Conservation (phyloP, 2,797 vertebrate genomes). For the Macropus fuliginosus region DNA sequence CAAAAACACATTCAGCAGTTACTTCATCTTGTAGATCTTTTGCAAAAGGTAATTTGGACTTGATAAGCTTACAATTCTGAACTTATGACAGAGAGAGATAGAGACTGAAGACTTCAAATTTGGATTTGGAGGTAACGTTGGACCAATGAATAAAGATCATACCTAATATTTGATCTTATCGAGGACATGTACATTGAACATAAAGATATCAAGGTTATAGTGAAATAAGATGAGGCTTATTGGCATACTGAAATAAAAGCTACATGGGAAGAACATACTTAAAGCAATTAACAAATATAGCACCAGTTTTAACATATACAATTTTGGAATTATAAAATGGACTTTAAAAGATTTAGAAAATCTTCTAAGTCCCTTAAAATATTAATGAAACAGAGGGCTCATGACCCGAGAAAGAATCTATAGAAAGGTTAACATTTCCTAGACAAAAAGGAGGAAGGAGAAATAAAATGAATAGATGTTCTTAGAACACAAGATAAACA, state of each 20-base stretch:
- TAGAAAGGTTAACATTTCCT: neutral
- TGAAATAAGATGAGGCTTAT: neutral
- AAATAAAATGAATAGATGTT: neutral
- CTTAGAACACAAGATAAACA: neutral
- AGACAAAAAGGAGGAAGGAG: neutral
- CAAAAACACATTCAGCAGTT: neutral
- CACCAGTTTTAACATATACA: neutral
- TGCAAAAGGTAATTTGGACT: neutral
- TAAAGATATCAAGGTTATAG: neutral
- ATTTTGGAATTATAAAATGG: neutral
- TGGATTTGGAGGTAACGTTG: neutral
- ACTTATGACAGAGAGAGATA: neutral
- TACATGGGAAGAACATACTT: neutral
- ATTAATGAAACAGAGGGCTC: neutral
- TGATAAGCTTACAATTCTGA: neutral
- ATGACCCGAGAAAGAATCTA: neutral
- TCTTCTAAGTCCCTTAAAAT: neutral
- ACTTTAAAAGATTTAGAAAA: neutral
- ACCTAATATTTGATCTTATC: neutral
- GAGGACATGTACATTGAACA: neutral
- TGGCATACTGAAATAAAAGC: neutral
- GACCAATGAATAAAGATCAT: neutral
- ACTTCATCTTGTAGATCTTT: neutral
- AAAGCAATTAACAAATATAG: neutral
- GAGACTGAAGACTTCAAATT: neutral